phyloP scores from a whole-genome alignment of 2,797 vertebrate species.

The Neoniphon sammara region DNA sequence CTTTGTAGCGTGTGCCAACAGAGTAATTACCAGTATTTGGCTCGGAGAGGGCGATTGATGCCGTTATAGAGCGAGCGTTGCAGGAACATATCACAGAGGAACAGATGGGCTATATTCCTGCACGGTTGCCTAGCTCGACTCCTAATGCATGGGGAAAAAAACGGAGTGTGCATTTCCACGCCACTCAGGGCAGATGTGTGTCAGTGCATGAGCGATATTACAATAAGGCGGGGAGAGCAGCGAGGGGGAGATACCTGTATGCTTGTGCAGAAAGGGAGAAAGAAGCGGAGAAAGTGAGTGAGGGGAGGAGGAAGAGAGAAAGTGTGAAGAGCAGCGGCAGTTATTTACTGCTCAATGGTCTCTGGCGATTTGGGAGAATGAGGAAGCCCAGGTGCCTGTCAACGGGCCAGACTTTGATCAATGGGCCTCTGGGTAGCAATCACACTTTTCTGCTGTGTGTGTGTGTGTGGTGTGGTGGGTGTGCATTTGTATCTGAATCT shows the following conservation, averaged over 20 bases:
- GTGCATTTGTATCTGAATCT: constrained; percentile 38
- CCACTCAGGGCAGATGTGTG: constrained; percentile 10
- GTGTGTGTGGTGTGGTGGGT: constrained; percentile 11
- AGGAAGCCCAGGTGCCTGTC: constrained; percentile 60
- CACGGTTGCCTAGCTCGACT: constrained; percentile 23
- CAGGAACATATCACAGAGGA: constrained; percentile 53
- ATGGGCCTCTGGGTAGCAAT: constrained; percentile 52
- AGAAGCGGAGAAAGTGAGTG: background rate
- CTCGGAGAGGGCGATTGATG: constrained; percentile 52
- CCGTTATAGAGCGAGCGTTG: constrained; percentile 41
- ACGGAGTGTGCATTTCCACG: constrained; percentile 22
- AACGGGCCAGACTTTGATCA: constrained; percentile 64
- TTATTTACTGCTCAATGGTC: constrained; percentile 55
- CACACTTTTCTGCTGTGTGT: constrained; percentile 44
- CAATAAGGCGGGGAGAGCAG: too few species aligned
- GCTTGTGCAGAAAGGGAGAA: too few species aligned
- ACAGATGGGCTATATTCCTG: constrained; percentile 50
- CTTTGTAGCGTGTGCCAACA: constrained; percentile 61
- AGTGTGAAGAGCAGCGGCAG: constrained; percentile 45
- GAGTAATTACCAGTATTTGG: constrained; percentile 55
- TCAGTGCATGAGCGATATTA: background rate
- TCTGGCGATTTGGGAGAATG: constrained; percentile 40
- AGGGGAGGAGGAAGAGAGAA: background rate
- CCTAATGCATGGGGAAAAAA: background rate
- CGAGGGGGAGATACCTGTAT: too few species aligned